Evolutionary conservation across 1,140 invertebrate species (phyloP), one percentile per base, ranked within the genome.

Genomic region (Macrobrachium nipponense): DNA sequence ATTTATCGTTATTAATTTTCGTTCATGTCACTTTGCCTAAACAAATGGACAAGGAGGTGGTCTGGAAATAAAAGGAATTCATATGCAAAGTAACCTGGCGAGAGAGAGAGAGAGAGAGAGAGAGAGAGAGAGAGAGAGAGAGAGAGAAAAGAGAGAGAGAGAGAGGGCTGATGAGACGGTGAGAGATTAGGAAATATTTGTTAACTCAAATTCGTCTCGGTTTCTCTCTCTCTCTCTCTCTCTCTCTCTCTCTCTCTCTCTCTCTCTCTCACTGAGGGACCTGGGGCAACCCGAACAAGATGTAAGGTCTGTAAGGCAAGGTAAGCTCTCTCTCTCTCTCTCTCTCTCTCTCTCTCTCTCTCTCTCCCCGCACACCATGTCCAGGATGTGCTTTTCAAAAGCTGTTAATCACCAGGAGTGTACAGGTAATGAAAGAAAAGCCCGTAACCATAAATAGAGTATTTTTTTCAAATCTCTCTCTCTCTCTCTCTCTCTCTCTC

Each of bases 271-370:
- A n/a, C n/a, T n/a, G n/a, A n/a, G n/a, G n/a, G n/a, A n/a, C n/a
- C n/a, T n/a, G n/a, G n/a, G n/a, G n/a, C n/a, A n/a, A n/a, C n/a
- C n/a, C n/a, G n/a, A n/a, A n/a, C n/a, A n/a, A n/a, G n/a, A n/a
- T n/a, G n/a, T n/a, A n/a, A n/a, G n/a, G n/a, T n/a, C n/a, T n/a
- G n/a, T n/a, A n/a, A n/a, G n/a, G n/a, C n/a, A n/a, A n/a, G n/a
- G n/a, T n/a, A n/a, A n/a, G n/a, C n/a, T n/a, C n/a, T 66, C 64
- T 66, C 64, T 27, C 64, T 66, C 64, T 20, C 64, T 66, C n/a
- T 66, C 64, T 66, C 64, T 27, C 64, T 66, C 64, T 20, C 64
- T 66, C n/a, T n/a, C n/a, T 66, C 64, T 66, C 64, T 27, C 64
- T 66, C 64, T 20, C 64, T 66, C n/a, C n/a, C n/a, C n/a, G n/a